Base-by-base conservation (phyloP, 2,888 invertebrate genomes). In the Euclidia mi region DNA sequence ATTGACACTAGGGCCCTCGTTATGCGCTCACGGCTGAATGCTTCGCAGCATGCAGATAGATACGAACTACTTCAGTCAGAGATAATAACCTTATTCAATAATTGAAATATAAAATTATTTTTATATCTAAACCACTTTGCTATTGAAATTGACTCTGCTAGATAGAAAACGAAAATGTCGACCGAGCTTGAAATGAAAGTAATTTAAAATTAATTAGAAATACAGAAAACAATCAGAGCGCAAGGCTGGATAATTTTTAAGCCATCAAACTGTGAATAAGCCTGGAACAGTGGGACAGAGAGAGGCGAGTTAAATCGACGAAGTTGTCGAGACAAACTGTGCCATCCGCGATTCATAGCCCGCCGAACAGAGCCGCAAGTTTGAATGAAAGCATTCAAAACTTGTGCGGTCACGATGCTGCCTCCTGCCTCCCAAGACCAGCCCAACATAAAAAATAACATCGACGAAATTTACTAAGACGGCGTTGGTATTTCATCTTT, bases 381-480 rank as follows among this genome's bases (percentile, higher is more conserved):
- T 91, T 87, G 79, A 90, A 91, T 88, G 84, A 83, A 88, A 84
- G 82, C 88, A 85, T 88, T 88, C 85, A 82, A 79, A 91, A 91
- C 84, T 91, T 88, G 61, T 71, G 78, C 83, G 77, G 78, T 71
- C 65, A 70, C 66, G 59, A 66, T 48, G 37, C 14, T 28, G 15
- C 14, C 18, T 20, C 18, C 15, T 37, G 47, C 35, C 46, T 28
- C 32, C 31, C 18, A 17, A 51, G 28, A 32, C 25, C 25, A 55
- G 35, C 45, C 35, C 40, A n/a, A n/a, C n/a, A 34, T 51, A 52
- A 72, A 70, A 68, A 71, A 65, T 45, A 35, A 56, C 47, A 31
- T 41, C 46, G 32, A 38, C 10, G 15, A 55, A 53, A 68, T 59
- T 63, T 45, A 47, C 17, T 28, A 51, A 47, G 29, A 53, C 29